phyloP scores from a whole-genome alignment of 2,797 vertebrate genomes.

The Hybognathus amarus region DNA sequence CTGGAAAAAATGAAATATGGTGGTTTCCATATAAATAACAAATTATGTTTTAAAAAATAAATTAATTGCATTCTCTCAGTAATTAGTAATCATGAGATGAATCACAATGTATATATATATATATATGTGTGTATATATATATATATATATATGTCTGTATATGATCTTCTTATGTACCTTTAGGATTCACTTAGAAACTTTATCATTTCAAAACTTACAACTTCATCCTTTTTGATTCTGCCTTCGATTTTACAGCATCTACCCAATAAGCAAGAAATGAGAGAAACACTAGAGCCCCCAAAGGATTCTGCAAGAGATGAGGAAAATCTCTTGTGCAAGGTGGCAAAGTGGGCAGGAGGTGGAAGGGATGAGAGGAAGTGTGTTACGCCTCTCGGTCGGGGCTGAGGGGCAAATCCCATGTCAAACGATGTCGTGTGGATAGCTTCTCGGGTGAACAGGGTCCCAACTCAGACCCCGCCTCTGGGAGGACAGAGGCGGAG shows the following conservation, averaged over 20 bases:
- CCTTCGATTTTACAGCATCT: slow-evolving; percentile 30
- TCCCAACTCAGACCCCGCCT: slow-evolving; percentile 46
- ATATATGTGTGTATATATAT: too few species aligned
- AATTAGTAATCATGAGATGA: neutral
- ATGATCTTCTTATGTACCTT: too few species aligned
- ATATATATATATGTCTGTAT: too few species aligned
- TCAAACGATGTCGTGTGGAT: slow-evolving; percentile 1
- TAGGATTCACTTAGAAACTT: neutral
- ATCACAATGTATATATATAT: too few species aligned
- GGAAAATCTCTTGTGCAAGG: slow-evolving; percentile 26
- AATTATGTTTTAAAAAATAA: neutral
- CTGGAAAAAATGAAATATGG: neutral
- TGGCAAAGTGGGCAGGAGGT: slow-evolving; percentile 48
- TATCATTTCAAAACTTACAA: neutral
- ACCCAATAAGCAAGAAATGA: slow-evolving; percentile 3
- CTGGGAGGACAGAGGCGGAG: slow-evolving; percentile 29
- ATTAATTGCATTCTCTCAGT: neutral
- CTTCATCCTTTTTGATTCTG: neutral
- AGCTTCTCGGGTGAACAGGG: slow-evolving; percentile 43
- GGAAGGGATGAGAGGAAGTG: slow-evolving; percentile 61
- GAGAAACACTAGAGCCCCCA: neutral
- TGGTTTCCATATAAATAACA: neutral
- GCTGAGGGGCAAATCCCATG: slow-evolving; percentile 38
- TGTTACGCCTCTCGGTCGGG: slow-evolving; percentile 66
- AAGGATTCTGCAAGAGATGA: neutral